Evolutionary conservation across 1,140 invertebrate genomes (phyloP).

Genomic region (Megalonaias nervosa): DNA sequence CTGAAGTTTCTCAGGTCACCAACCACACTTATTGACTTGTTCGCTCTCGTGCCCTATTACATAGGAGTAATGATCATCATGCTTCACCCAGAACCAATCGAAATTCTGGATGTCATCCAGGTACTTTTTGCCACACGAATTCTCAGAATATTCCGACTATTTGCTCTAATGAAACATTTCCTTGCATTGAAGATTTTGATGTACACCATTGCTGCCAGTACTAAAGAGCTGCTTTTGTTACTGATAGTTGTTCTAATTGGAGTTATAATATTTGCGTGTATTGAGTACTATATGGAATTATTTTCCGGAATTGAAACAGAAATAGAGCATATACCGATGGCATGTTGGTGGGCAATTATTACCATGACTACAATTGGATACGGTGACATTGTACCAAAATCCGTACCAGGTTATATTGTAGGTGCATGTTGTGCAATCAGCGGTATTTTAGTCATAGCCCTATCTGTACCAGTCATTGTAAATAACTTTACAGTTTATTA

Average conservation of each 20-base stretch:
- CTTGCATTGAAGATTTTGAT: constrained; percentile 56
- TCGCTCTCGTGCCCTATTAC: constrained; percentile 55
- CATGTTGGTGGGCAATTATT: constrained; percentile 65
- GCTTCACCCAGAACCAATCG: constrained; percentile 43
- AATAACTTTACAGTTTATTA: constrained; percentile 66
- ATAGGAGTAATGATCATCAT: constrained; percentile 67
- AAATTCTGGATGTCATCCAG: constrained; percentile 39
- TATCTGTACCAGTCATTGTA: constrained; percentile 65
- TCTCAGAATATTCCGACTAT: constrained; percentile 51
- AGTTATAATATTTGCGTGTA: constrained; percentile 55
- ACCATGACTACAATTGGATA: constrained; percentile 68
- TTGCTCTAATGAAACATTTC: constrained; percentile 56
- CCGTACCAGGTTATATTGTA: constrained; percentile 54
- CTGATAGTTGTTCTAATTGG: constrained; percentile 53
- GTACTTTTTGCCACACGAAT: constrained; percentile 49
- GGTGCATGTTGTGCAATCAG: constrained; percentile 61
- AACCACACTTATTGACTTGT: constrained; percentile 45
- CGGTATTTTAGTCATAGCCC: constrained; percentile 61
- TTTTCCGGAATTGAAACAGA: constrained; percentile 37
- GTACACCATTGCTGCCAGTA: constrained; percentile 55
- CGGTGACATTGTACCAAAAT: constrained; percentile 58
- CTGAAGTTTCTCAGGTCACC: constrained; percentile 59
- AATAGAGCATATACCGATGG: constrained; percentile 49
- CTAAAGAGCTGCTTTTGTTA: constrained; percentile 56
- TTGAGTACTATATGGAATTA: constrained; percentile 56